Percentiles rank a stretch among this genome's conserved stretches.
Evolutionary conservation across 2,113 vertebrate species (phyloP).

Genomic region (Excalfactoria chinensis): DNA sequence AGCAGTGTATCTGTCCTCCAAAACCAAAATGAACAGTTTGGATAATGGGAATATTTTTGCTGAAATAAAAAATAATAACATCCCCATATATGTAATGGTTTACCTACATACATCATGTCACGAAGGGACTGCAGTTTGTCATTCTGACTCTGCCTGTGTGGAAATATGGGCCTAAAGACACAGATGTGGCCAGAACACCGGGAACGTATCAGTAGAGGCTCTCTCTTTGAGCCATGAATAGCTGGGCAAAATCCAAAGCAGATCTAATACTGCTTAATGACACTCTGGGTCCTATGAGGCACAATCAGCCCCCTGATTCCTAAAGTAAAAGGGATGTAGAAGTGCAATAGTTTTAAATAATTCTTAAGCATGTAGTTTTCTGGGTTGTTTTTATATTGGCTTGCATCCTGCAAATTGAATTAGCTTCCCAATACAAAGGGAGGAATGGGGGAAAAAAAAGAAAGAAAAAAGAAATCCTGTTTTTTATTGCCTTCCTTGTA

Average conservation of each 20-base stretch:
- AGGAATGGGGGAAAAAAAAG: neutral
- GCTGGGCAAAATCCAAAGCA: neutral
- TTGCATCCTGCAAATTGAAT: neutral
- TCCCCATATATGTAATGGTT: fast-evolving
- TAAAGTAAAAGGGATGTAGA: neutral
- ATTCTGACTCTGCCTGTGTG: neutral
- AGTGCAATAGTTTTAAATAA: neutral
- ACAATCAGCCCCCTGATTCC: neutral
- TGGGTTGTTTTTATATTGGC: neutral
- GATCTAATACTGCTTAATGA: neutral
- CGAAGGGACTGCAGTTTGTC: neutral
- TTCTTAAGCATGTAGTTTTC: neutral
- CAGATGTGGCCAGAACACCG: neutral
- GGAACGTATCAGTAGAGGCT: neutral
- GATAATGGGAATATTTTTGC: neutral
- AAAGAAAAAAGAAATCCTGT: neutral
- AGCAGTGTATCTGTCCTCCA: neutral
- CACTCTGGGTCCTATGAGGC: neutral
- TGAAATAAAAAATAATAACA: neutral
- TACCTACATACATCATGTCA: fast-evolving
- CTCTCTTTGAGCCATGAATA: neutral
- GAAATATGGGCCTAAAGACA: neutral
- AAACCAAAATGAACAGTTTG: neutral
- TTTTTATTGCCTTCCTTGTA: neutral
- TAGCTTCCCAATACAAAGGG: neutral